phyloP scores from a whole-genome alignment of 2,113 vertebrate species.

The Cephalopterus ornatus region DNA sequence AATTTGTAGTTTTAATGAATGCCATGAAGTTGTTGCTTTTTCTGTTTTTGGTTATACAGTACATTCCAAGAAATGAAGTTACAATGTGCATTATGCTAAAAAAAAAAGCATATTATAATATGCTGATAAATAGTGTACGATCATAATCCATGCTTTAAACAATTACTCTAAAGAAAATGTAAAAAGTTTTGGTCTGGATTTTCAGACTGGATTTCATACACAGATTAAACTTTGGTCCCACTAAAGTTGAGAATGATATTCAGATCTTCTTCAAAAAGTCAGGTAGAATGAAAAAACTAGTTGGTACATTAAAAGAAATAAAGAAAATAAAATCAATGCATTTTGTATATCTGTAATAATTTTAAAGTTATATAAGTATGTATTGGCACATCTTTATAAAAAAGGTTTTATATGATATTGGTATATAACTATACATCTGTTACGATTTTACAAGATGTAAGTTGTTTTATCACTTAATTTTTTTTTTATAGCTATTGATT shows the following conservation, averaged over 20 bases:
- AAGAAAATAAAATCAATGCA: not conserved
- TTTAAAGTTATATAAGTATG: not conserved
- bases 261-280: not conserved
- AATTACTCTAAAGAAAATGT: not conserved
- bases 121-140: not conserved
- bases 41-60: not conserved
- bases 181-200: not conserved
- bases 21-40: not conserved
- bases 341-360: not conserved
- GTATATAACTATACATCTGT: not conserved
- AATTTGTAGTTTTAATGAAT: conserved; percentile 6
- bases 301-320: not conserved
- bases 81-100: not conserved
- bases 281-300: not conserved
- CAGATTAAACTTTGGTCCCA: not conserved
- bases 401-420: not conserved
- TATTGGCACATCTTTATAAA: not conserved
- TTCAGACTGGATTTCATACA: not conserved
- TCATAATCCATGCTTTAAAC: not conserved
- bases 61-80: not conserved
- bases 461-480: not conserved
- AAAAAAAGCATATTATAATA: fast-evolving
- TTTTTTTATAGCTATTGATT: not conserved
- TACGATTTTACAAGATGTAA: not conserved
- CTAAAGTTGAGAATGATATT: not conserved